Evolutionary conservation across 2,888 invertebrate species (phyloP).

Genomic region (Diarsia mendica): DNA sequence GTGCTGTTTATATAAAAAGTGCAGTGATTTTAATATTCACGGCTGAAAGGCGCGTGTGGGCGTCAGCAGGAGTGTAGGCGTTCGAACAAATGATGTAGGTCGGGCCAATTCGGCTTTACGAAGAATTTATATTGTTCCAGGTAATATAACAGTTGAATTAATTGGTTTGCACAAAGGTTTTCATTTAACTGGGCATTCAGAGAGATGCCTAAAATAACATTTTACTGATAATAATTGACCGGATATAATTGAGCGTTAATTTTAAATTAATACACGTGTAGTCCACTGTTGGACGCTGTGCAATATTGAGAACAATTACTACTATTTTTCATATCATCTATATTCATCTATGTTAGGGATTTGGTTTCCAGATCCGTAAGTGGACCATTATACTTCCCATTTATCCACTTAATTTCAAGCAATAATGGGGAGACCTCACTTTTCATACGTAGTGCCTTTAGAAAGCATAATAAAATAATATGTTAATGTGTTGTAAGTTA

Average conservation of each 20-base stretch:
- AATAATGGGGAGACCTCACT: neutral
- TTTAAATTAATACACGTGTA: neutral
- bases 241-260: neutral
- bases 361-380: no score
- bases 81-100: neutral
- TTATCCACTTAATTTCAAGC: neutral
- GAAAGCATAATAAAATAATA: no score
- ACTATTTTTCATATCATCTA: neutral
- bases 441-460: neutral
- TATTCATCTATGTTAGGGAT: no score
- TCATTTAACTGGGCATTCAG: neutral
- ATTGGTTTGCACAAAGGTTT: neutral
- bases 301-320: neutral
- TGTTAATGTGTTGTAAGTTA: no score
- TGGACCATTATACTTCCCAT: neutral
- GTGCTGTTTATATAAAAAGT: conserved; percentile 14
- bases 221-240: neutral
- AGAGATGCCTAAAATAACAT: neutral
- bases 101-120: neutral
- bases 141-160: neutral
- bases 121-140: conserved; percentile 5
- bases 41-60: conserved; percentile 24
- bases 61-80: conserved; percentile 1
- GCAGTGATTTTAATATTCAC: conserved; percentile 20
- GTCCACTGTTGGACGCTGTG: neutral